A percentile compares a stretch with the other conserved stretches of the same genome.
phyloP scores from a whole-genome alignment of 2,888 invertebrate species.

The Sphaerophoria rueppellii region DNA sequence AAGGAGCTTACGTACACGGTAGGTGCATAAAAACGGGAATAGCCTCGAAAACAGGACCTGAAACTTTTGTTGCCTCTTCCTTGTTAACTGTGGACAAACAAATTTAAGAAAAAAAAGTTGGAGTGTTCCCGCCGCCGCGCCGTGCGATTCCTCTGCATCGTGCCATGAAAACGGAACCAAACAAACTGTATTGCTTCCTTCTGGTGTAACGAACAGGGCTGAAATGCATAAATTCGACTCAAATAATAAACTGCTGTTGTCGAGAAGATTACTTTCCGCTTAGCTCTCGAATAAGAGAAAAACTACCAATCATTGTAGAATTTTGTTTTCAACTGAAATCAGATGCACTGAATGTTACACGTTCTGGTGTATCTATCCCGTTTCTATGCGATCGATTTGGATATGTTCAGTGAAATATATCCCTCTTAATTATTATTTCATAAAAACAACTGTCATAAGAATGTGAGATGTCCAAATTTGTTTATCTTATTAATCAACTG shows the following conservation, averaged over 20 bases:
- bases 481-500: not conserved
- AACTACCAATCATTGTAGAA: no score
- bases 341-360: no score
- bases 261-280: no score
- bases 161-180: not conserved
- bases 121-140: not conserved
- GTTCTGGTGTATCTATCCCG: no score
- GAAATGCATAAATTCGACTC: not conserved
- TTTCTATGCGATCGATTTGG: no score
- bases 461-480: not conserved
- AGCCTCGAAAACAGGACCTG: slow-evolving; percentile 57
- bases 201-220: slow-evolving; percentile 10
- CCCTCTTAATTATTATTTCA: no score
- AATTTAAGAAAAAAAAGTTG: slow-evolving; percentile 3
- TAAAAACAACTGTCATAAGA: not conserved
- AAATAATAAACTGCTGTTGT: not conserved
- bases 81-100: slow-evolving; percentile 34
- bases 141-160: not conserved
- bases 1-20: slow-evolving; percentile 30
- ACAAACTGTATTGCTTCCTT: slow-evolving; percentile 17
- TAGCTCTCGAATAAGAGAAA: no score
- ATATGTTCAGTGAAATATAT: no score
- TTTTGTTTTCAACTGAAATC: no score
- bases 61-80: slow-evolving; percentile 47
- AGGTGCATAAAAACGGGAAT: slow-evolving; percentile 19